These are phyloP conservation scores for Oncorhynchus clarkii DNA, from an alignment of 2,113 vertebrate genomes.

Conservation along the genomic window DNA sequence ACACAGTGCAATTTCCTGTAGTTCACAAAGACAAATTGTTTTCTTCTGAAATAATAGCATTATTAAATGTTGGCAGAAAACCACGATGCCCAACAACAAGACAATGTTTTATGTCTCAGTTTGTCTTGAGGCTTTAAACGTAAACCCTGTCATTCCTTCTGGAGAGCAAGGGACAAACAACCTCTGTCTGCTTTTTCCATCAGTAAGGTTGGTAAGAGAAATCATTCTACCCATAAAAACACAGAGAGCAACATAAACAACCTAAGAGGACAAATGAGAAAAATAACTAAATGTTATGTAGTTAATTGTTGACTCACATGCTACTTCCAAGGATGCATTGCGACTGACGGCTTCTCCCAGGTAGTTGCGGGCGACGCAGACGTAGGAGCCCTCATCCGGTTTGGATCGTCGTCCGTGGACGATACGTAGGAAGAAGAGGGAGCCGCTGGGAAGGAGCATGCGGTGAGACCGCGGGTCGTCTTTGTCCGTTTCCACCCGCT, in stretches of 20 bases:
- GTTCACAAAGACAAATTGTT: conserved; percentile 21
- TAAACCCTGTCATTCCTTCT: conserved; percentile 17
- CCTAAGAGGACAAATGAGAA: neutral
- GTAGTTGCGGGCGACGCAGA: conserved; percentile 97
- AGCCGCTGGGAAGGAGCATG: conserved; percentile 96
- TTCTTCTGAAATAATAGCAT: conserved; percentile 30
- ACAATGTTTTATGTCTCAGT: neutral
- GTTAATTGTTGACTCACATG: conserved; percentile 82
- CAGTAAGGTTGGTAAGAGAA: too few species aligned
- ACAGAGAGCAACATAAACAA: neutral
- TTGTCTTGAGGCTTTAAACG: neutral
- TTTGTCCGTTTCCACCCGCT: conserved; percentile 95
- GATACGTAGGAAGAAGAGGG: conserved; percentile 94
- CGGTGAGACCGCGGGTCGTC: conserved; percentile 95
- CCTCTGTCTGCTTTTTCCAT: neutral
- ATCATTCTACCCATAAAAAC: too few species aligned
- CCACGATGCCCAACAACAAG: neutral
- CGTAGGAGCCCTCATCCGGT: conserved; percentile 94
- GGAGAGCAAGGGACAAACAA: neutral
- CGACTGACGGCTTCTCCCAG: conserved; percentile 96
- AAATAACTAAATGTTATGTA: neutral
- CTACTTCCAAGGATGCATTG: conserved; percentile 97
- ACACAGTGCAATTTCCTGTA: conserved; percentile 25
- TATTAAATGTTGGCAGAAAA: conserved; percentile 11
- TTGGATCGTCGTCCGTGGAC: conserved; percentile 96